Percentiles rank a stretch among this genome's conserved stretches.
Evolutionary conservation across 2,888 invertebrate genomes (phyloP).

Genomic region (Seira sanloemensis): DNA sequence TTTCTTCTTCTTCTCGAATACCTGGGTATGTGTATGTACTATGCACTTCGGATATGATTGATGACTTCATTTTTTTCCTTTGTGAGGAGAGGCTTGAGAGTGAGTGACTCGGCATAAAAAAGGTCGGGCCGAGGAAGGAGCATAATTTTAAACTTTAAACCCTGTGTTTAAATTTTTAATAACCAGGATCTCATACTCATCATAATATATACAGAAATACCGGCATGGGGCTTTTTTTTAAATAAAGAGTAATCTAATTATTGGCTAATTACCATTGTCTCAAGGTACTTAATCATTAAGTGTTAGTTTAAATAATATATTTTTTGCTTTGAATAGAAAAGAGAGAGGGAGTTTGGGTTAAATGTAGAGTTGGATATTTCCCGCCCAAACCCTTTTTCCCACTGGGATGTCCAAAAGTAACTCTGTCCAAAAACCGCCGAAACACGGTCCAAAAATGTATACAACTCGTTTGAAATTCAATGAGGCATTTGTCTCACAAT

Average conservation of each 20-base stretch:
- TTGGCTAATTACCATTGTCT: constrained; percentile 14
- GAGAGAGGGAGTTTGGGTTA: not conserved
- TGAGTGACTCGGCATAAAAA: not conserved
- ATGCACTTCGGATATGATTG: constrained; percentile 38
- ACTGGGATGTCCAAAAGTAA: too few species aligned
- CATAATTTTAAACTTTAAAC: not conserved
- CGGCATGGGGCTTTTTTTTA: too few species aligned
- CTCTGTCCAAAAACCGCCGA: too few species aligned
- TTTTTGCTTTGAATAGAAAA: not conserved
- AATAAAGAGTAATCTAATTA: constrained; percentile 20
- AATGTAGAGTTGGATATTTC: not conserved
- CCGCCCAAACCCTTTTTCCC: not conserved
- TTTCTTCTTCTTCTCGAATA: too few species aligned
- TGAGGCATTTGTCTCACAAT: too few species aligned
- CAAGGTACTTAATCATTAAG: not conserved
- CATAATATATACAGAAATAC: too few species aligned
- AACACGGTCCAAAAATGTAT: too few species aligned
- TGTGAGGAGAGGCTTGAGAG: too few species aligned
- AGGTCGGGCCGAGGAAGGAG: not conserved
- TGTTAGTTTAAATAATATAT: not conserved
- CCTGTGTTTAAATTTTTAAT: not conserved
- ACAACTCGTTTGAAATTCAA: too few species aligned
- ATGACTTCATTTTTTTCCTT: constrained; percentile 51
- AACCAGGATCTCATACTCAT: not conserved
- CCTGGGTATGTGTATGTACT: not conserved